Evolutionary conservation across 2,888 invertebrate species (phyloP).

Genomic region (Xylocampa areola): DNA sequence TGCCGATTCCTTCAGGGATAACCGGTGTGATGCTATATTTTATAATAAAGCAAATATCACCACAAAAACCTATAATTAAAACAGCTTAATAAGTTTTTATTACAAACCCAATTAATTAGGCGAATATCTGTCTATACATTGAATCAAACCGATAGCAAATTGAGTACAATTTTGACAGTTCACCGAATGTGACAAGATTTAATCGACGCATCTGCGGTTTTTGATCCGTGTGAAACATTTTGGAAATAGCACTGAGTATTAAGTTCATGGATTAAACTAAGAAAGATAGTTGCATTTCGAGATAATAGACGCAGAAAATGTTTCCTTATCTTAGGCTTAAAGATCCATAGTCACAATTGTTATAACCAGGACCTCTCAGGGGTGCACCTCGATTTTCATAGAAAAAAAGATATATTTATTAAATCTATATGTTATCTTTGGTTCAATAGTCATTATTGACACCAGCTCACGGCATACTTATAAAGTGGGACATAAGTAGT

Average conservation of each 20-base stretch:
- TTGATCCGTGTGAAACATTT: slow-evolving; percentile 63
- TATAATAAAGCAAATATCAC: no score
- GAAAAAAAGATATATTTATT: no score
- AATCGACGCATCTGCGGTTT: slow-evolving; percentile 63
- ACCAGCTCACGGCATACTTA: no score
- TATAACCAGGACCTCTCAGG: no score
- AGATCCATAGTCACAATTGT: background rate
- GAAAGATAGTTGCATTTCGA: slow-evolving; percentile 8
- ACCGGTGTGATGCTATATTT: no score
- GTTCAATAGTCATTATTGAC: no score
- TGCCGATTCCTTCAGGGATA: no score
- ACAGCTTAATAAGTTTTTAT: slow-evolving; percentile 28
- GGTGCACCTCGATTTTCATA: no score
- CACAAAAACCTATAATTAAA: slow-evolving; percentile 5
- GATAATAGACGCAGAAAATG: background rate
- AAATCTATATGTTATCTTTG: no score
- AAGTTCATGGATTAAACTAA: slow-evolving; percentile 24
- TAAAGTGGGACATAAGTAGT: no score
- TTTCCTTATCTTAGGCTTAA: background rate
- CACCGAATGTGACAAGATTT: slow-evolving; percentile 63
- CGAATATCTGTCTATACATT: slow-evolving; percentile 49
- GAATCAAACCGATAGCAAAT: slow-evolving; percentile 50
- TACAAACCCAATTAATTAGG: slow-evolving; percentile 52
- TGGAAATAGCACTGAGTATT: slow-evolving; percentile 53
- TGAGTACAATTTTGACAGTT: slow-evolving; percentile 62